Base-by-base conservation (phyloP, 2,113 vertebrate genomes). In the Nothocercus nigrocapillus region DNA sequence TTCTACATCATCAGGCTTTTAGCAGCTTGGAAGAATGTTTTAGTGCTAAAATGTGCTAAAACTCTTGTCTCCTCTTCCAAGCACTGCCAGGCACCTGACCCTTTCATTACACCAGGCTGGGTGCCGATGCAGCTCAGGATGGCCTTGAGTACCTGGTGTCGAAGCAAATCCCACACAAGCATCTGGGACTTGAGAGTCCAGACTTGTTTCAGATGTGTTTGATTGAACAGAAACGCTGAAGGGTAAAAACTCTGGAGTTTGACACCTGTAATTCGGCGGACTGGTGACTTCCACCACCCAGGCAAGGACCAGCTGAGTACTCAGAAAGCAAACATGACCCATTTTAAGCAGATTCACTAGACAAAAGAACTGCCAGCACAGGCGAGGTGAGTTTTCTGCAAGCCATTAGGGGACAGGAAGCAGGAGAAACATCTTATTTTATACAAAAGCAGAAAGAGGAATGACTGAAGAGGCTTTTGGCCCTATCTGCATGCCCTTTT, bases 131-230 rank as follows among this genome's bases (percentile, higher is more conserved):
- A 77, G 2, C 17, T 76, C 49, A 5, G 7, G 21, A 11, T 3
- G 56, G 5, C 12, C 30, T 66, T 22, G 5, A 9, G 7, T 3
- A 0, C 4, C 13, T 2, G 4, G 7, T 6, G 5, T 36, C 67
- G 38, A 32, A 87, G 7, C 5, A 28, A 3, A 5, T 83, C 6
- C n/a, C n/a, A 20, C 0, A 0, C 2, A 45, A 61, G 81, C 28
- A 3, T 5, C 25, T 78, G 36, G 14, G 40, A 36, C 36, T 5
- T 38, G 24, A 49, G 45, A 13, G 7, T 74, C 42, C 15, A 27
- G 6, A 56, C 38, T 80, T 42, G 21, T 54, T 53, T 54, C 38
- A 79, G 47, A 7, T 17, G 34, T 15, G 5, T 1, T 19, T 3
- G 70, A 61, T 13, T 30, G 45, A 61, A 77, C 75, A 54, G 3